Percentiles rank a stretch among this genome's conserved stretches.
phyloP scores from a whole-genome alignment of 2,797 vertebrate species.

The Lepilemur septentrionalis region DNA sequence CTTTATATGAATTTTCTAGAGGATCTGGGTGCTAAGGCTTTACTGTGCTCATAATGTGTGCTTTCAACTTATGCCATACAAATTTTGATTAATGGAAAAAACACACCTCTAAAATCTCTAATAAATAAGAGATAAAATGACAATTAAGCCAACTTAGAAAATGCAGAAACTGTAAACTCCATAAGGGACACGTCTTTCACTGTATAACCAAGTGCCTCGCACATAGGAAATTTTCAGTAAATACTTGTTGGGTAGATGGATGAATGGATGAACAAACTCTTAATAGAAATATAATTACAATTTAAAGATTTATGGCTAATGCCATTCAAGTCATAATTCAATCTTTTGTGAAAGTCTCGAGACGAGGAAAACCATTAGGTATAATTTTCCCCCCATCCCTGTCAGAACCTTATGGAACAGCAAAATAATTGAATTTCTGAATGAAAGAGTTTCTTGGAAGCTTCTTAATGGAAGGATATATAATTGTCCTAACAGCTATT shows the following conservation, averaged over 20 bases:
- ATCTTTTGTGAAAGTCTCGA: not conserved
- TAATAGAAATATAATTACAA: not conserved
- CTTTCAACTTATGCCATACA: constrained; percentile 1
- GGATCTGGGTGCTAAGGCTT: not conserved
- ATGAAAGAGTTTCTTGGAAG: not conserved
- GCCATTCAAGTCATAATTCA: constrained; percentile 18
- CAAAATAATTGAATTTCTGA: constrained; percentile 6
- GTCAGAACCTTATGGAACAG: not conserved
- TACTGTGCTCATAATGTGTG: not conserved
- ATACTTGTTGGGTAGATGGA: not conserved
- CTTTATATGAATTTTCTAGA: constrained; percentile 24
- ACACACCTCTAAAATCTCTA: not conserved
- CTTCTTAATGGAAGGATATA: not conserved
- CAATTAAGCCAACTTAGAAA: constrained; percentile 33
- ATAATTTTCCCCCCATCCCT: not conserved
- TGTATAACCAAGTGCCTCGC: not conserved
- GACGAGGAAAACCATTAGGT: not conserved
- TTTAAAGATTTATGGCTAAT: not conserved
- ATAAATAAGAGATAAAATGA: constrained; percentile 21
- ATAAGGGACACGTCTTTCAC: not conserved
- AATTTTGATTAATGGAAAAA: constrained; percentile 35
- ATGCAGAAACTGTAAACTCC: not conserved
- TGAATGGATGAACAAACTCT: not conserved
- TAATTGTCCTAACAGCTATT: not conserved
- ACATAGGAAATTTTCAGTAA: not conserved